Evolutionary conservation across 2,888 invertebrate species (phyloP).

Genomic region (Cataglyphis livida): DNA sequence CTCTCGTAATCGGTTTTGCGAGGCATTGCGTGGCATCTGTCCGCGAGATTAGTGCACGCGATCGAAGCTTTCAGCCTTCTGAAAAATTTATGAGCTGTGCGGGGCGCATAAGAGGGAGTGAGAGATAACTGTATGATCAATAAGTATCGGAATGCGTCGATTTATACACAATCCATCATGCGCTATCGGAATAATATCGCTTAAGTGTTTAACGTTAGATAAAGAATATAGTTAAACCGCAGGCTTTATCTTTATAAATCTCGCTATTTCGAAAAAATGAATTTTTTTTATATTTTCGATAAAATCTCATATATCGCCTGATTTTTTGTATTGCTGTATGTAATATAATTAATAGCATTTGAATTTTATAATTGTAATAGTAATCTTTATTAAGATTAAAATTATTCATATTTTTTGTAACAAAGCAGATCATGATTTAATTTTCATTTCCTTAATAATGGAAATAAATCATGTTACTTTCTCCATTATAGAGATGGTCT

Average conservation of each 20-base stretch:
- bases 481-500: not conserved
- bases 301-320: not conserved
- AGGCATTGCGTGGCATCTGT: constrained; percentile 77
- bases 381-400: not conserved
- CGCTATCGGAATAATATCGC: not conserved
- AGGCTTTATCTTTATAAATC: not conserved
- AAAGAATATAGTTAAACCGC: not conserved
- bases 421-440: constrained; percentile 3
- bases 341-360: not conserved
- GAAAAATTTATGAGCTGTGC: constrained; percentile 72
- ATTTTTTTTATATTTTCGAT: not conserved
- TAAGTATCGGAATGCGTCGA: constrained; percentile 52
- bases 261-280: not conserved
- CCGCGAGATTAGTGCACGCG: constrained; percentile 76
- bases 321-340: not conserved
- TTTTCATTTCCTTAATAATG: not conserved
- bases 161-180: constrained; percentile 36
- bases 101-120: constrained; percentile 41
- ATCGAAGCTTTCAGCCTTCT: constrained; percentile 70
- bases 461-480: not conserved
- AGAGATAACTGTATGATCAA: constrained; percentile 52
- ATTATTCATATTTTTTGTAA: not conserved
- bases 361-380: not conserved
- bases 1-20: constrained; percentile 73
- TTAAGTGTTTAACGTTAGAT: constrained; percentile 10